phyloP scores from a whole-genome alignment of 2,797 vertebrate species.

The Microtus obscurus region DNA sequence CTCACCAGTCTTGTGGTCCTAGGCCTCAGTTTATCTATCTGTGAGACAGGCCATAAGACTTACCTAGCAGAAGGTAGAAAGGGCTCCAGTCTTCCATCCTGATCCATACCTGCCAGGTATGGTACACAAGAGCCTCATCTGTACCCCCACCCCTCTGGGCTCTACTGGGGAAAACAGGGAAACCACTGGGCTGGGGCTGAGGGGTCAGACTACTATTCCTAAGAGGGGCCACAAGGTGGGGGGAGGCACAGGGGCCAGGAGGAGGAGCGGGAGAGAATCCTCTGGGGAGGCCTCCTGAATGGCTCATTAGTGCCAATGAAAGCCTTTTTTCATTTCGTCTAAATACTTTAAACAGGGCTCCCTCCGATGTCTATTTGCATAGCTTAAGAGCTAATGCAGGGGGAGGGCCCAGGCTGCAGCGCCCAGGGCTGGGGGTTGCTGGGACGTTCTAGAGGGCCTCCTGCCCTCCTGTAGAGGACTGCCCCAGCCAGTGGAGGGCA shows the following conservation, averaged over 20 bases:
- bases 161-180: neutral
- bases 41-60: neutral
- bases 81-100: neutral
- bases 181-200: neutral
- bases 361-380: constrained; percentile 86
- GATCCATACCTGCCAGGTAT: neutral
- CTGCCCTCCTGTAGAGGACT: accelerated
- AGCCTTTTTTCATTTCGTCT: constrained; percentile 85
- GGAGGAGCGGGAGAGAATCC: constrained; percentile 73
- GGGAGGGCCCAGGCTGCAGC: constrained; percentile 77
- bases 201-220: neutral
- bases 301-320: constrained; percentile 88
- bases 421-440: neutral
- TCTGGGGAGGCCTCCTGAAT: constrained; percentile 82
- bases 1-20: neutral
- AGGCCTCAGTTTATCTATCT: constrained; percentile 45
- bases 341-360: constrained; percentile 85
- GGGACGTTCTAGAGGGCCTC: neutral
- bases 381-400: constrained; percentile 85
- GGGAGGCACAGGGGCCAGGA: constrained; percentile 4
- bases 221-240: constrained; percentile 31
- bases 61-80: neutral
- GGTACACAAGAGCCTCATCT: neutral
- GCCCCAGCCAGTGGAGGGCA: accelerated
- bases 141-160: neutral